These are phyloP conservation scores for Lumbricus terrestris DNA, from an alignment of 2,888 invertebrate genomes.

Conservation along the genomic window DNA sequence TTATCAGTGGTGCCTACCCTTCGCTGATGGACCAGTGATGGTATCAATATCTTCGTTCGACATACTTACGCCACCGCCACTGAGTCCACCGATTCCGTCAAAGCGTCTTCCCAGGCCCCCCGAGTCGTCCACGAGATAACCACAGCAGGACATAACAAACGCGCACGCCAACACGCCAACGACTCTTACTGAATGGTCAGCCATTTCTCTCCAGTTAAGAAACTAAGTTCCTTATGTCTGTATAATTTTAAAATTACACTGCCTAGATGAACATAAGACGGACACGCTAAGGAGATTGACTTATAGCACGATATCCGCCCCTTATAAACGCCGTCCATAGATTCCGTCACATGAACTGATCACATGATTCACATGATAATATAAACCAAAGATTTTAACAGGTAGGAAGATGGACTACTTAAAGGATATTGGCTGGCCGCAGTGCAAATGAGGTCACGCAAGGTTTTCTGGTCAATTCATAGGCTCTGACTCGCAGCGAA, in stretches of 20 bases:
- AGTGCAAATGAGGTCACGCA: no score
- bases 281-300: background rate
- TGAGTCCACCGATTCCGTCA: conserved; percentile 50
- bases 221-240: background rate
- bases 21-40: no score
- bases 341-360: background rate
- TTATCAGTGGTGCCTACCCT: no score
- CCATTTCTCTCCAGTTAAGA: background rate
- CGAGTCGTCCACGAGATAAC: conserved; percentile 27
- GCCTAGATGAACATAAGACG: background rate
- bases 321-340: no score
- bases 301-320: background rate
- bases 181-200: background rate
- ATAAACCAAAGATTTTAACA: no score
- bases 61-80: conserved; percentile 47
- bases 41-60: background rate
- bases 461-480: no score
- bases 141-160: background rate
- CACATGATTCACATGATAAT: background rate
- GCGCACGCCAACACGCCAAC: background rate
- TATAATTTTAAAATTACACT: background rate
- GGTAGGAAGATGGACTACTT: no score
- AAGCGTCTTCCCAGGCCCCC: conserved; percentile 41
- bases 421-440: no score
- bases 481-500: no score